These are phyloP conservation scores for Neotoma lepida DNA, from an alignment of 2,113 vertebrate genomes.

Conservation along the genomic window DNA sequence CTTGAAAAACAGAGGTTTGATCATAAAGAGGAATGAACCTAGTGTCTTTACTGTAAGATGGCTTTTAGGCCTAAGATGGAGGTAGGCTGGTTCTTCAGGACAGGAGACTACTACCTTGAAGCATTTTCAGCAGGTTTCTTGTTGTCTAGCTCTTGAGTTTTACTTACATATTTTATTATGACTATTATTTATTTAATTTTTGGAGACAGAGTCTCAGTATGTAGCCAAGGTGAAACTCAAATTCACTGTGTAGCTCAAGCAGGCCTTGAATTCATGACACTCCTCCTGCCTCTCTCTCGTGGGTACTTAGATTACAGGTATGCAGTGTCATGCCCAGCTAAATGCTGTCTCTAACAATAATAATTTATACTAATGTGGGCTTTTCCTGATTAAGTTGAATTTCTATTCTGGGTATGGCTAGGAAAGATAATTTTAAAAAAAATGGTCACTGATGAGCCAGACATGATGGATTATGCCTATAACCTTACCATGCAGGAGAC, in stretches of 20 bases:
- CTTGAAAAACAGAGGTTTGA: neutral
- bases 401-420: neutral
- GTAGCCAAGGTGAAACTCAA: neutral
- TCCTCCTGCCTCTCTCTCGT: neutral
- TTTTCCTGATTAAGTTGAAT: constrained; percentile 49
- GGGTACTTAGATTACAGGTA: neutral
- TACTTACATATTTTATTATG: neutral
- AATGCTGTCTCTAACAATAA: constrained; percentile 10
- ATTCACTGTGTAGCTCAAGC: neutral
- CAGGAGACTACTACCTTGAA: neutral
- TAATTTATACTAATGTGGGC: constrained; percentile 16
- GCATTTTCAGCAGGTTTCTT: neutral
- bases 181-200: neutral
- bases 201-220: neutral
- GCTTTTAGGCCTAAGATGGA: neutral
- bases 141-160: neutral
- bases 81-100: neutral
- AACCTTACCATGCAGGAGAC: neutral
- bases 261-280: neutral
- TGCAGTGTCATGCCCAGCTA: too few species aligned
- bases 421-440: neutral
- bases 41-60: neutral
- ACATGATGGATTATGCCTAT: neutral
- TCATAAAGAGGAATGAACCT: neutral
- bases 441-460: neutral